Percentiles rank a stretch among this genome's conserved stretches.
phyloP scores from a whole-genome alignment of 2,888 invertebrate genomes.

The Drosophila borborema region DNA sequence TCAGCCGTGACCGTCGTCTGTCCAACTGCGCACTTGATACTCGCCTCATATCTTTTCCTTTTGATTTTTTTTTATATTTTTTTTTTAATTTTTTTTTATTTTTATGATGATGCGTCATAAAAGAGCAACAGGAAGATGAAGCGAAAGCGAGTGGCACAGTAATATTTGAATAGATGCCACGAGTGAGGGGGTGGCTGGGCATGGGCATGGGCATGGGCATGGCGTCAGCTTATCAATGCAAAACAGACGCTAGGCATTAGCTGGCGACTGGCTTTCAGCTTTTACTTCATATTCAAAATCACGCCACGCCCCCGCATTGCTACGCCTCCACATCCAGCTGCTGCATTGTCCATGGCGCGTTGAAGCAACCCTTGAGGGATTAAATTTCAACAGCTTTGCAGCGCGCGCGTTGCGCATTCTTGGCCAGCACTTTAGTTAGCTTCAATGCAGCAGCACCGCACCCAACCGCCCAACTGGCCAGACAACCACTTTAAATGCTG shows the following conservation, averaged over 20 bases:
- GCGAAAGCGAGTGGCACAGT: conserved; percentile 24
- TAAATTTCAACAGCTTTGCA: conserved; percentile 77
- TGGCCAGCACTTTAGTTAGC: conserved; percentile 63
- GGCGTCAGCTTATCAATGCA: conserved; percentile 76
- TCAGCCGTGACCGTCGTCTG: conserved; percentile 19
- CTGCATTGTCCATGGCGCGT: conserved; percentile 66
- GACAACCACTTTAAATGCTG: conserved; percentile 18
- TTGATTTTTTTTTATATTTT: conserved; percentile 31
- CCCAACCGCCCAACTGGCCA: conserved; percentile 6
- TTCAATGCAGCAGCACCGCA: conserved; percentile 30
- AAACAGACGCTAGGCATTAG: conserved; percentile 75
- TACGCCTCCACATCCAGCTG: not conserved
- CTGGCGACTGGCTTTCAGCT: conserved; percentile 29
- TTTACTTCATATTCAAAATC: conserved; percentile 55
- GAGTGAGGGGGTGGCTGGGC: not conserved
- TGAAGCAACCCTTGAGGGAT: conserved; percentile 81
- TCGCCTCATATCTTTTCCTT: conserved; percentile 41
- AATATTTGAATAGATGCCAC: conserved; percentile 50
- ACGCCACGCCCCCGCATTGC: conserved; percentile 16
- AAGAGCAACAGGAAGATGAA: conserved; percentile 34
- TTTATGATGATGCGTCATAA: conserved; percentile 69
- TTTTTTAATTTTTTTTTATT: conserved; percentile 31
- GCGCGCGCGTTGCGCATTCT: conserved; percentile 73
- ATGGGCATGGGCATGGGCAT: not conserved
- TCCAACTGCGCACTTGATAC: conserved; percentile 59